Evolutionary conservation across 2,797 vertebrate genomes (phyloP).

Genomic region (Lateolabrax maculatus): DNA sequence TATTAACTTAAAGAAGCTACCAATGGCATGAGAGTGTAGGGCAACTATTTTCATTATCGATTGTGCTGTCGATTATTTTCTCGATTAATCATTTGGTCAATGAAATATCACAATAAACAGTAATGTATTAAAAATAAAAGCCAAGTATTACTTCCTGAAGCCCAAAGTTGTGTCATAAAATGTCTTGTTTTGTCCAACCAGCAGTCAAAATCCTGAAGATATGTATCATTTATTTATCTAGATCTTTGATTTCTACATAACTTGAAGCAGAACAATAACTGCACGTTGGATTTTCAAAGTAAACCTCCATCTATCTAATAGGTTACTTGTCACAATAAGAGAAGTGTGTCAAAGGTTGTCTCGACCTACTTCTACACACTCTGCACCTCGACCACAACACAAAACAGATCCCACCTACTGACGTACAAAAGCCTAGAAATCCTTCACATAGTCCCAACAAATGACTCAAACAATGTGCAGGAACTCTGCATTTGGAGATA

Average conservation of each 20-base stretch:
- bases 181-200: background rate
- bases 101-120: background rate
- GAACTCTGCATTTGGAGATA: background rate
- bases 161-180: background rate
- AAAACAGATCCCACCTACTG: too few relatives aligned
- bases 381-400: background rate
- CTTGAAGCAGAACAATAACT: background rate
- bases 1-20: background rate
- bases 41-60: background rate
- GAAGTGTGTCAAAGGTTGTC: slow-evolving; percentile 49
- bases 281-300: background rate
- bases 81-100: background rate
- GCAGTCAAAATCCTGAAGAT: background rate
- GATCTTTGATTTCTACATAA: background rate
- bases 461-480: background rate
- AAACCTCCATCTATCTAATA: background rate
- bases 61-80: background rate
- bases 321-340: too few relatives aligned
- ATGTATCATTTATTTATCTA: background rate
- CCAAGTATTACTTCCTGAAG: background rate
- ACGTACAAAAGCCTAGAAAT: too few relatives aligned
- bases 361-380: background rate
- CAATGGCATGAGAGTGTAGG: too few relatives aligned
- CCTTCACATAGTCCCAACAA: too few relatives aligned
- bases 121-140: background rate